These are phyloP conservation scores for Epirrhoe tristata DNA, from an alignment of 2,888 invertebrate species.

Conservation along the genomic window DNA sequence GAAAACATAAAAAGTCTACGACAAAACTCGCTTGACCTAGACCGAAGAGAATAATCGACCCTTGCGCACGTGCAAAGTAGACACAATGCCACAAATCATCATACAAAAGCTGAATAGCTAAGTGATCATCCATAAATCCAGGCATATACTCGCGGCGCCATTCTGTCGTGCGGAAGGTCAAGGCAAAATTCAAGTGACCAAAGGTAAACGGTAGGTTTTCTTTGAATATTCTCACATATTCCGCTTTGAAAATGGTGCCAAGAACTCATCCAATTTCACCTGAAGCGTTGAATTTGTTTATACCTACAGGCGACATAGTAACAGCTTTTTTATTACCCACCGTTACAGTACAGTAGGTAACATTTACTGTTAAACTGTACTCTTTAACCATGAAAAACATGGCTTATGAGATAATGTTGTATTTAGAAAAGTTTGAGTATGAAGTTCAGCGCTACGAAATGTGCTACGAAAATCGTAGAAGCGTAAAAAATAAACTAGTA, in stretches of 20 bases:
- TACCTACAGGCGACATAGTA: neutral
- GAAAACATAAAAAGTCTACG: neutral
- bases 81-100: constrained; percentile 14
- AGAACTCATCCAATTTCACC: neutral
- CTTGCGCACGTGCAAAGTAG: constrained; percentile 2
- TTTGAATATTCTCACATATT: constrained; percentile 11
- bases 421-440: neutral
- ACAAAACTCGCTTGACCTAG: neutral
- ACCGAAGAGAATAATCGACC: neutral
- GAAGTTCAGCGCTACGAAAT: neutral
- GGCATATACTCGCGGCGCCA: constrained; percentile 32
- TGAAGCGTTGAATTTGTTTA: neutral
- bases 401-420: neutral
- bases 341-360: neutral
- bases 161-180: constrained; percentile 41
- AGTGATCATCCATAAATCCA: constrained; percentile 39
- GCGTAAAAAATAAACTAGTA: neutral
- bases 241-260: neutral
- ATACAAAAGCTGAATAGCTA: constrained; percentile 33
- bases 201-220: constrained; percentile 12
- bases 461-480: neutral
- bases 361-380: neutral
- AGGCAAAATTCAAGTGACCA: constrained; percentile 38
- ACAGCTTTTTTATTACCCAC: neutral
- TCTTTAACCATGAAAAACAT: neutral